Base-by-base conservation (phyloP, 2,888 invertebrate species). In the Reticulitermes lucifugus region DNA sequence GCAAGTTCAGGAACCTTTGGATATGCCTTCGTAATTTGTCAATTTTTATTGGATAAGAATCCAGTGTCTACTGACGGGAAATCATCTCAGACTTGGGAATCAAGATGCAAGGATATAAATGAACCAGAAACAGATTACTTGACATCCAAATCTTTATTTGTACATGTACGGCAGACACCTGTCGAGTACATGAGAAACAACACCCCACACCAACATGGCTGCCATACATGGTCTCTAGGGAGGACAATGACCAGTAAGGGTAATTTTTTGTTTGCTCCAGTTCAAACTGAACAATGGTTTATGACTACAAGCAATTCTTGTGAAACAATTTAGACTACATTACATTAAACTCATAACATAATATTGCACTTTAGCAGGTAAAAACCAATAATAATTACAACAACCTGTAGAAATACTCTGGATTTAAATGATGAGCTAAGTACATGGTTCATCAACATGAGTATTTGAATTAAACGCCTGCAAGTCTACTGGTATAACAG, bases 331-430 rank as follows among this genome's bases (percentile, higher is more conserved):
- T 83, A 46, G 79, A 84, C 83, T 84, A 86, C 77, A 83, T 83
- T 60, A 77, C 79, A 79, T 71, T 83, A 75, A 70, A 41, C 83
- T 70, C 85, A 79, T 85, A 87, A 87, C 85, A 86, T 86, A 87
- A 87, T 87, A 87, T 87, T 87, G 87, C 87, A 87, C 87, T 84
- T 87, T 65, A 87, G 87, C 85, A 84, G 85, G 85, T 87, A 86
- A 87, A 86, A 86, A 77, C 73, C 83, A 83, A 81, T 85, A 83
- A 85, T 84, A 81, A 85, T 83, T 83, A 84, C 85, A 86, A 85
- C 86, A 87, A 87, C 79, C 84, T 85, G 86, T 86, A 83, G 79
- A 85, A 84, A 79, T 79, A 87, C 83, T 85, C 84, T 86, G 84
- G 65, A 73, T 82, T 83, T 81, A 60, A 70, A 79, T 85, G 60